Conservation (phyloP, 2,888 invertebrate species). For the Peribatodes rhomboidaria region DNA sequence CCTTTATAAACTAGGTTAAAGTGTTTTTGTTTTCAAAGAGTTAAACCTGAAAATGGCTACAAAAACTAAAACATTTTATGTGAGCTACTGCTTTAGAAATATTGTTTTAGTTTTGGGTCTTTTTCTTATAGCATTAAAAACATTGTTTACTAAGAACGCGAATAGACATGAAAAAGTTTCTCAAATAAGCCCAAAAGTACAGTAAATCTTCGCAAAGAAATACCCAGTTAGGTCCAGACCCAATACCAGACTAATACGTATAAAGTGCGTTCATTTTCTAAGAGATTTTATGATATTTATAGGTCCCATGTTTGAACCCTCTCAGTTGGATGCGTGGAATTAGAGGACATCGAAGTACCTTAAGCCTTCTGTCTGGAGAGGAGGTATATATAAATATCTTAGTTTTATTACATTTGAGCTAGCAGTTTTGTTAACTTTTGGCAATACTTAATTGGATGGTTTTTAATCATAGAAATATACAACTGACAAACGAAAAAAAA, state of each 20-base stretch:
- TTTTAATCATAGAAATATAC: neutral
- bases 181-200: constrained; percentile 13
- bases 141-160: neutral
- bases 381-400: constrained; percentile 17
- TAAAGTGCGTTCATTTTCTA: constrained; percentile 18
- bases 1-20: neutral
- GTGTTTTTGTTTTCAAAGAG: neutral
- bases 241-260: constrained; percentile 17
- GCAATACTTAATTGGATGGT: neutral
- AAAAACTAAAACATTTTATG: neutral
- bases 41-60: neutral
- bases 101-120: neutral
- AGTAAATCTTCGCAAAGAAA: constrained; percentile 14
- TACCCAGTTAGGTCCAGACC: constrained; percentile 18
- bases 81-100: neutral
- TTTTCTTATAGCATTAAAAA: neutral
- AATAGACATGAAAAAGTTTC: constrained; percentile 11
- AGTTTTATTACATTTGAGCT: constrained; percentile 5
- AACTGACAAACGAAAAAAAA: too few species aligned
- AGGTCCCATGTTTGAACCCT: constrained; percentile 19
- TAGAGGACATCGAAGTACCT: neutral
- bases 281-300: constrained; percentile 26
- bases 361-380: neutral
- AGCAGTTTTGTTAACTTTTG: constrained; percentile 9
- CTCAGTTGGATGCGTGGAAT: constrained; percentile 8